A percentile compares a stretch with the other conserved stretches of the same genome.
Conservation (phyloP, 2,888 invertebrate species). For the Blera fallax region DNA sequence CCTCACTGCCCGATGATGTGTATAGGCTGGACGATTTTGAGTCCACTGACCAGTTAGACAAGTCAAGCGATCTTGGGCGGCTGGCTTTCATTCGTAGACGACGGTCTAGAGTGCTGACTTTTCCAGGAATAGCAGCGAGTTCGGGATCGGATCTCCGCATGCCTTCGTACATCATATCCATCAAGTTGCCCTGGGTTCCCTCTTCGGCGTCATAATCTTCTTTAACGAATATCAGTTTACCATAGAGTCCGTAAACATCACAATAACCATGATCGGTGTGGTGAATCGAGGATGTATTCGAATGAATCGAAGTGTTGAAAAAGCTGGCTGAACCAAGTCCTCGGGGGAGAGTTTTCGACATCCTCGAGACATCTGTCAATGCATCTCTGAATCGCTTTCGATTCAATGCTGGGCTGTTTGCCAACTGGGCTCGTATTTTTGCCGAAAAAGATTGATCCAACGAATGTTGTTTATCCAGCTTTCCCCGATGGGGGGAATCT, state of each 20-base stretch:
- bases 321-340: constrained; percentile 83
- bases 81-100: constrained; percentile 91
- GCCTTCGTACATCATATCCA: constrained; percentile 86
- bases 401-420: constrained; percentile 85
- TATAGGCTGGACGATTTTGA: constrained; percentile 91
- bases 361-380: constrained; percentile 84
- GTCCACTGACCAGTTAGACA: constrained; percentile 94
- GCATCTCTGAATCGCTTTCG: constrained; percentile 83
- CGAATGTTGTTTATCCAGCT: constrained; percentile 86
- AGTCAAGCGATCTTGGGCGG: constrained; percentile 90
- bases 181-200: constrained; percentile 85
- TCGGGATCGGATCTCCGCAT: constrained; percentile 92
- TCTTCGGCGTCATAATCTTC: constrained; percentile 88
- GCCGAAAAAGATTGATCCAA: constrained; percentile 84
- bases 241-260: constrained; percentile 94
- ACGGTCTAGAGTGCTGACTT: constrained; percentile 91
- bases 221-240: constrained; percentile 93
- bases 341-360: constrained; percentile 91
- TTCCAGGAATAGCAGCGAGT: constrained; percentile 90
- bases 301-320: constrained; percentile 81
- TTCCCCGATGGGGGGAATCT: constrained; percentile 80
- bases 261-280: constrained; percentile 86
- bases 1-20: constrained; percentile 93
- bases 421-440: constrained; percentile 85
- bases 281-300: constrained; percentile 84